Percentiles rank a stretch among this genome's conserved stretches.
Evolutionary conservation across 2,888 invertebrate species (phyloP).

Genomic region (Sphecodes monilicornis): DNA sequence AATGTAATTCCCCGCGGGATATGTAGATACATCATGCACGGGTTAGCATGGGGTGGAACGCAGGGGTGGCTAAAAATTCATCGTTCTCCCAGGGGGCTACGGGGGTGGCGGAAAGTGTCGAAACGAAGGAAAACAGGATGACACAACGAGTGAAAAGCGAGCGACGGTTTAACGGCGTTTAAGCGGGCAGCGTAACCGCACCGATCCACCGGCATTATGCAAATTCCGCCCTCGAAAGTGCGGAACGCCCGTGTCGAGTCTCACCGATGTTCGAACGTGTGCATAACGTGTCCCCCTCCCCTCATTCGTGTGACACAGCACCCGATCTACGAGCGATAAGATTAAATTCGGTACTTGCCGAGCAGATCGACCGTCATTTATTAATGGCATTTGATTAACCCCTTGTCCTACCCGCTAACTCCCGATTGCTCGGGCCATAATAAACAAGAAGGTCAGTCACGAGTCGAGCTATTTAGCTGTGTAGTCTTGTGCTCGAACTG

Average conservation of each 20-base stretch:
- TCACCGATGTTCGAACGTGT: slow-evolving; percentile 19
- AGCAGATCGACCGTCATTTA: slow-evolving; percentile 11
- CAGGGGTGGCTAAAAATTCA: neutral
- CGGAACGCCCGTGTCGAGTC: slow-evolving; percentile 23
- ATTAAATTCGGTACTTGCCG: slow-evolving; percentile 41
- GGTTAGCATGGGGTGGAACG: neutral
- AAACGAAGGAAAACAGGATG: slow-evolving; percentile 6
- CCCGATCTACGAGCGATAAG: slow-evolving; percentile 33
- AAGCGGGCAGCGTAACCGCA: slow-evolving; percentile 44
- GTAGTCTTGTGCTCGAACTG: no score
- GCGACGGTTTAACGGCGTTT: slow-evolving; percentile 41
- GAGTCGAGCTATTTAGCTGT: no score
- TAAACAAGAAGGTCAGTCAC: no score
- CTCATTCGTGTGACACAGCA: slow-evolving; percentile 25
- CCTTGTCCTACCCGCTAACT: neutral
- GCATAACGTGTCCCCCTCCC: slow-evolving; percentile 16
- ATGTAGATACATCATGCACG: neutral
- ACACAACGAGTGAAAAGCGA: slow-evolving; percentile 35
- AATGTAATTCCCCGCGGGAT: neutral
- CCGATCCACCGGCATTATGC: slow-evolving; percentile 55
- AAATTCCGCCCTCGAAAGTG: slow-evolving; percentile 45
- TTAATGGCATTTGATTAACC: slow-evolving; percentile 25
- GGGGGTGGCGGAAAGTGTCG: neutral
- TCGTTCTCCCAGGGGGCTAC: neutral
- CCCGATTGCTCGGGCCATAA: no score